These are phyloP conservation scores for Noctua comes DNA, from an alignment of 2,888 invertebrate genomes.

Conservation along the genomic window DNA sequence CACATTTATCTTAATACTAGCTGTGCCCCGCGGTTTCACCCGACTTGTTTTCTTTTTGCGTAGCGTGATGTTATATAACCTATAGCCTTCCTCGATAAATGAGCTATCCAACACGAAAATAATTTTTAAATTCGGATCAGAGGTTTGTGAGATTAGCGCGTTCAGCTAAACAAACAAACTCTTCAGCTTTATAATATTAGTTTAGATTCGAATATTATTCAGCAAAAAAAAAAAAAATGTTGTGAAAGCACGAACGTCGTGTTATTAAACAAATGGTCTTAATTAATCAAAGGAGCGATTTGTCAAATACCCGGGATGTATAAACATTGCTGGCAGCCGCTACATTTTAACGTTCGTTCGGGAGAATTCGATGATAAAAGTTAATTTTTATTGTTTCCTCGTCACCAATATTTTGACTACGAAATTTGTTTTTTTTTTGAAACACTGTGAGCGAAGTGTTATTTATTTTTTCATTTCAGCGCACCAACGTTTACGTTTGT, in stretches of 20 bases:
- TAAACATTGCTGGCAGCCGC: constrained; percentile 53
- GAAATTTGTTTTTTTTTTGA: constrained; percentile 32
- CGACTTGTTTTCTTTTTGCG: no score
- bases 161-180: no score
- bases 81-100: no score
- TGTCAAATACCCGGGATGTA: constrained; percentile 56
- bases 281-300: constrained; percentile 70
- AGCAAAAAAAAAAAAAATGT: constrained; percentile 9
- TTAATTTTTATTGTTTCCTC: constrained; percentile 52
- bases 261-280: constrained; percentile 65
- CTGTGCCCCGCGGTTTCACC: no score
- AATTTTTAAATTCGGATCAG: no score
- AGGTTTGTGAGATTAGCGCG: no score
- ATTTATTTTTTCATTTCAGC: constrained; percentile 32
- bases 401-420: constrained; percentile 50
- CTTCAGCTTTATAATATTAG: no score
- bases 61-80: no score
- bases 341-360: constrained; percentile 43
- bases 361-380: constrained; percentile 51
- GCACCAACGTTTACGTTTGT: constrained; percentile 34
- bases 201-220: constrained; percentile 3
- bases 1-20: no score
- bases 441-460: constrained; percentile 36
- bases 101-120: no score
- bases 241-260: constrained; percentile 30